These are phyloP conservation scores for Sprattus sprattus DNA, from an alignment of 2,113 vertebrate species.

Conservation along the genomic window DNA sequence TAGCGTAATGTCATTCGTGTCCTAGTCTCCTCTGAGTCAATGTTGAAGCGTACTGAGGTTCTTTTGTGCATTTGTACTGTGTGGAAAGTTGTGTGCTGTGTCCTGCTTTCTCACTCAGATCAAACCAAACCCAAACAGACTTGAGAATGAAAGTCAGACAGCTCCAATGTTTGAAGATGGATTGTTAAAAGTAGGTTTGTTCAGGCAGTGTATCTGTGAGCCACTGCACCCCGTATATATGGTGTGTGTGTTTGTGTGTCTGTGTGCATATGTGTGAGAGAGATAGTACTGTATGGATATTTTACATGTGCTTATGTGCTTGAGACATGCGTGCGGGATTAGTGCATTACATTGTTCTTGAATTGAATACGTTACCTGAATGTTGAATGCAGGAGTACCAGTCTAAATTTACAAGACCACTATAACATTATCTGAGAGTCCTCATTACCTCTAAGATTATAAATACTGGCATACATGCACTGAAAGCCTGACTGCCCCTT, in stretches of 20 bases:
- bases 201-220: background rate
- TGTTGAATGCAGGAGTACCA: background rate
- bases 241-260: background rate
- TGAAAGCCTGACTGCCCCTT: background rate
- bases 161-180: background rate
- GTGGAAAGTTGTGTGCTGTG: background rate
- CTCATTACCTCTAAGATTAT: background rate
- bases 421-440: background rate
- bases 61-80: constrained; percentile 5
- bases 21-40: background rate
- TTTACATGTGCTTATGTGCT: background rate
- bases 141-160: background rate
- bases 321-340: background rate
- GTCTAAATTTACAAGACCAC: background rate
- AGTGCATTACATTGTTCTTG: background rate
- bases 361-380: background rate
- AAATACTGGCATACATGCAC: background rate
- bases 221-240: too few species aligned
- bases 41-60: background rate
- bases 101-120: background rate
- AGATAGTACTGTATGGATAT: background rate
- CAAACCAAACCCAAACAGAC: background rate
- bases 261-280: background rate
- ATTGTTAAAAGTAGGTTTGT: background rate
- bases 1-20: constrained; percentile 1